A percentile compares a stretch with the other conserved stretches of the same genome.
These are phyloP conservation scores for Sitophilus oryzae DNA, from an alignment of 1,140 invertebrate genomes.

Conservation along the genomic window DNA sequence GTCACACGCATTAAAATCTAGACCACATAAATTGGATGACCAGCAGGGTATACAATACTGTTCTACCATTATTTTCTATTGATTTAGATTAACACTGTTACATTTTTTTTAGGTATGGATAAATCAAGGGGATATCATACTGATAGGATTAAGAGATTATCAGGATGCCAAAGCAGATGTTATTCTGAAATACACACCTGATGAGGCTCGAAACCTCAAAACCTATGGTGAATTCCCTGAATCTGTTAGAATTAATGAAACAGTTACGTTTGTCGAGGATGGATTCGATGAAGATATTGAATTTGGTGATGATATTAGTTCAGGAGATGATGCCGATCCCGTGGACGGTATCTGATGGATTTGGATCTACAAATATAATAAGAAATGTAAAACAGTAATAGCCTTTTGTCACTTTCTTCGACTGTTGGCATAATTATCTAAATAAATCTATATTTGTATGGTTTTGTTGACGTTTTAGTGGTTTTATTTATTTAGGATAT, in stretches of 20 bases:
- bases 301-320: slow-evolving; percentile 87
- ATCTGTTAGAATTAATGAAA: slow-evolving; percentile 92
- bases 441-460: background rate
- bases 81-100: too few relatives aligned
- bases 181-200: slow-evolving; percentile 97
- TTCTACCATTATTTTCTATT: too few relatives aligned
- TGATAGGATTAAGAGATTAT: slow-evolving; percentile 94
- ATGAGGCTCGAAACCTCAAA: slow-evolving; percentile 98
- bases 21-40: too few relatives aligned
- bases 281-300: slow-evolving; percentile 92
- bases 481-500: background rate
- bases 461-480: background rate
- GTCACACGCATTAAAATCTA: too few relatives aligned
- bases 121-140: slow-evolving; percentile 96
- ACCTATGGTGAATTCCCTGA: slow-evolving; percentile 99
- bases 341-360: slow-evolving; percentile 55
- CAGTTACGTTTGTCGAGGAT: slow-evolving; percentile 88
- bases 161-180: slow-evolving; percentile 99
- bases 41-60: too few relatives aligned
- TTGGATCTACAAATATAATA: background rate
- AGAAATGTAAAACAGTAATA: background rate
- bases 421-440: background rate
- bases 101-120: slow-evolving; percentile 78
- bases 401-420: background rate
- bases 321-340: slow-evolving; percentile 77